Evolutionary conservation across 2,888 invertebrate genomes (phyloP).

Genomic region (Metacarcinus magister): DNA sequence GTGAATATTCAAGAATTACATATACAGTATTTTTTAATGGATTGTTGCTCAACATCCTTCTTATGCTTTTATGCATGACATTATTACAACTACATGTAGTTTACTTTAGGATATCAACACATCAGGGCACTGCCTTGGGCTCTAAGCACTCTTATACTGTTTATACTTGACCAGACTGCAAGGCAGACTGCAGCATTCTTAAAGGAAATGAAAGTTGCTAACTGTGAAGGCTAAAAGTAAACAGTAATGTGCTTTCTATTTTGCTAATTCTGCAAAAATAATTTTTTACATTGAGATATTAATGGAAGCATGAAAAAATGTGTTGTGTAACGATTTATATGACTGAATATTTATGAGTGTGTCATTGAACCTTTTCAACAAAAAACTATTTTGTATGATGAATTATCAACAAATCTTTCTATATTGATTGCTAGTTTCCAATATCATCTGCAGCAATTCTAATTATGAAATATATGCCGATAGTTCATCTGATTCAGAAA

Average conservation of each 20-base stretch:
- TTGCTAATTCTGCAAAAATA: background rate
- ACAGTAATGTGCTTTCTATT: background rate
- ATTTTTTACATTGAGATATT: background rate
- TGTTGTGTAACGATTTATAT: background rate
- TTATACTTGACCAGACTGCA: background rate
- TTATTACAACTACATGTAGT: background rate
- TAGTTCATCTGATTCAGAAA: background rate
- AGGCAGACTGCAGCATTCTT: background rate
- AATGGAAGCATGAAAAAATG: background rate
- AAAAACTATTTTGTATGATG: background rate
- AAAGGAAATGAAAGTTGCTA: background rate
- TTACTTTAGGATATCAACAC: background rate
- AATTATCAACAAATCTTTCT: background rate
- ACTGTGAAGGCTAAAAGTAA: background rate
- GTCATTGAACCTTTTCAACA: background rate
- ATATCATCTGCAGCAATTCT: background rate
- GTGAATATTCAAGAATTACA: too few species aligned
- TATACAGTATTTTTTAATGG: background rate
- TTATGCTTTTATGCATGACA: background rate
- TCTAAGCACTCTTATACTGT: background rate
- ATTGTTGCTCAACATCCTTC: background rate
- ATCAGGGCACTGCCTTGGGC: background rate
- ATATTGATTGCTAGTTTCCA: background rate
- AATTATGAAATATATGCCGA: background rate
- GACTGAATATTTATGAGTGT: background rate